Base-by-base conservation (phyloP, 2,113 vertebrate genomes). In the Cardinalis cardinalis region DNA sequence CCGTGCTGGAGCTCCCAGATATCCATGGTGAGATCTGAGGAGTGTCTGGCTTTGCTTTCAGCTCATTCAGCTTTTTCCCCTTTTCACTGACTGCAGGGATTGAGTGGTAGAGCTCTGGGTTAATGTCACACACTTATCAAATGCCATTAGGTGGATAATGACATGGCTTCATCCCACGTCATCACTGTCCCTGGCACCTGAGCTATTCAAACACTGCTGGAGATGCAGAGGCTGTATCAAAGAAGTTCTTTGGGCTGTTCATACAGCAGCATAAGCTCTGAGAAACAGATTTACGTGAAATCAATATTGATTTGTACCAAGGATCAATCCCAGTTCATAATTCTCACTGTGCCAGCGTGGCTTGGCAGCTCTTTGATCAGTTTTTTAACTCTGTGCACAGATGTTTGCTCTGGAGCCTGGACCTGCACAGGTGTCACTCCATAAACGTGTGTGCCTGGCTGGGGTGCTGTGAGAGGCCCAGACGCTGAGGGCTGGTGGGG, bases 261-360 rank as follows among this genome's bases (percentile, higher is more conserved):
- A 71, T 43, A 40, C 5, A 65, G 64, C 29, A 7, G 44, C 23
- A 23, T 29, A 61, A 34, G 68, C 75, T 63, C 82, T 31, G 2
- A 55, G 79, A n/a, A 92, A 44, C 15, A 38, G 64, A 65, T 78
- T 93, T 82, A 56, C 93, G 75, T 91, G 60, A 96, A 95, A 95
- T 53, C 88, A 52, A 40, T 95, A 94, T 93, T 92, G 95, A 96
- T 96, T 92, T 69, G 84, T 75, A 81, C 79, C 60, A 40, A 61
- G 71, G 90, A 97, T 96, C 94, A 74, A 64, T 96, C 96, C 80
- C 78, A 32, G 69, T 89, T 95, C 88, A 70, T 96, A 95, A 92
- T 71, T 95, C 91, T 44, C 29, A 36, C 41, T 14, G 66, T 93
- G 89, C 79, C 77, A 58, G 52, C 0, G 0, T 55, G 56, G 90